These are phyloP conservation scores for Coptodon bakossiorum DNA, from an alignment of 2,113 vertebrate species.

Conservation along the genomic window DNA sequence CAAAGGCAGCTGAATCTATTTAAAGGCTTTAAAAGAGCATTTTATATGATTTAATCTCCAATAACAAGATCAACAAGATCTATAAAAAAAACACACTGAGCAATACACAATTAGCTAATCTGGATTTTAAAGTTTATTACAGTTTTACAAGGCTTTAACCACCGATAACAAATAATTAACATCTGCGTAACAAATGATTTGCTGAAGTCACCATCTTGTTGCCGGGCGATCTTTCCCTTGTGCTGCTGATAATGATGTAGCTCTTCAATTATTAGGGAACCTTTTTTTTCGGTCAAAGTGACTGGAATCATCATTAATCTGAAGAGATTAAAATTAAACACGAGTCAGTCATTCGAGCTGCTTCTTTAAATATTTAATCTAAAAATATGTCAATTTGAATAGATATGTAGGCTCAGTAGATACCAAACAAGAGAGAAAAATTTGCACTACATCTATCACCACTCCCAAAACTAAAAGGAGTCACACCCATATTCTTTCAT, in stretches of 20 bases:
- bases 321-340: slow-evolving; percentile 28
- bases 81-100: neutral
- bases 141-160: slow-evolving; percentile 25
- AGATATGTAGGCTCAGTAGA: neutral
- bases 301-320: slow-evolving; percentile 57
- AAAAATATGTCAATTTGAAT: neutral
- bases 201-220: neutral
- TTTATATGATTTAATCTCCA: neutral
- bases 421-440: neutral
- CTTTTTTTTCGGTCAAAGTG: slow-evolving; percentile 58
- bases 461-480: slow-evolving; percentile 15
- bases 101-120: neutral
- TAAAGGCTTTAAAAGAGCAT: neutral
- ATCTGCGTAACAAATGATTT: slow-evolving; percentile 5
- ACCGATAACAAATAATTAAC: slow-evolving; percentile 8
- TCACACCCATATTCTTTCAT: slow-evolving; percentile 39
- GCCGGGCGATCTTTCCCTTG: neutral
- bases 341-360: neutral
- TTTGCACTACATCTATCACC: neutral
- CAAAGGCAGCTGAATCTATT: slow-evolving; percentile 35
- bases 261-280: slow-evolving; percentile 35
- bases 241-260: neutral
- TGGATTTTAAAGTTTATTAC: slow-evolving; percentile 55
- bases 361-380: slow-evolving; percentile 27
- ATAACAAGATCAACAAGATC: neutral